Conservation (phyloP, 2,888 invertebrate genomes). For the Orchesella flavescens region DNA sequence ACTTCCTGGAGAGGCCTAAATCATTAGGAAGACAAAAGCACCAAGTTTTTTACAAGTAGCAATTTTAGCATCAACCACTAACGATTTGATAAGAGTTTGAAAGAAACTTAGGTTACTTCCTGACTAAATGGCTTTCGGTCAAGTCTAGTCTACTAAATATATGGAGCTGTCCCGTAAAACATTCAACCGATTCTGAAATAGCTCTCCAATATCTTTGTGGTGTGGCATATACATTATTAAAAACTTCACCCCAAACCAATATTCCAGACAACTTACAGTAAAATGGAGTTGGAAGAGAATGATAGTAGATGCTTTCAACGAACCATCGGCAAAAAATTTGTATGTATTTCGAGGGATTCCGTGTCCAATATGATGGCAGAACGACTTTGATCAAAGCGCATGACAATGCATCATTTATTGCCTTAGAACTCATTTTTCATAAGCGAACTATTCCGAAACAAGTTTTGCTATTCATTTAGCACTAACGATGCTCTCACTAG, state of each 20-base stretch:
- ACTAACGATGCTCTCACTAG: background rate
- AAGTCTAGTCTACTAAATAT: conserved; percentile 53
- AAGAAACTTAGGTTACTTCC: no score
- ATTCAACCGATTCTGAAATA: conserved; percentile 19
- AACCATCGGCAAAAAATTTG: background rate
- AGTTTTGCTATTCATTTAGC: conserved; percentile 19
- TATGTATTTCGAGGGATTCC: conserved; percentile 51
- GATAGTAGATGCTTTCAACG: conserved; percentile 52
- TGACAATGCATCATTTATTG: conserved; percentile 28
- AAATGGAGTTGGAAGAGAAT: conserved; percentile 36
- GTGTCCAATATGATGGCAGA: conserved; percentile 9
- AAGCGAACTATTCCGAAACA: conserved; percentile 22
- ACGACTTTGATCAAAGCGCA: conserved; percentile 1
- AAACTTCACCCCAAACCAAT: conserved; percentile 57
- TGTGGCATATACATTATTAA: conserved; percentile 50
- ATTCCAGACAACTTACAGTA: conserved; percentile 38
- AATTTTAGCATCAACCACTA: no score
- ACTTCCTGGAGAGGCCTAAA: no score
- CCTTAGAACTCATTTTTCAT: conserved; percentile 4
- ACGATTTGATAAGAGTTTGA: no score
- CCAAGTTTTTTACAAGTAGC: no score
- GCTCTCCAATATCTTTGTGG: conserved; percentile 54
- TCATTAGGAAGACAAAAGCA: no score
- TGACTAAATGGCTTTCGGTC: conserved; percentile 48
- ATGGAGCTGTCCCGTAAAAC: conserved; percentile 43